Evolutionary conservation across 2,888 invertebrate species (phyloP).

Genomic region (Augiades crinisus): DNA sequence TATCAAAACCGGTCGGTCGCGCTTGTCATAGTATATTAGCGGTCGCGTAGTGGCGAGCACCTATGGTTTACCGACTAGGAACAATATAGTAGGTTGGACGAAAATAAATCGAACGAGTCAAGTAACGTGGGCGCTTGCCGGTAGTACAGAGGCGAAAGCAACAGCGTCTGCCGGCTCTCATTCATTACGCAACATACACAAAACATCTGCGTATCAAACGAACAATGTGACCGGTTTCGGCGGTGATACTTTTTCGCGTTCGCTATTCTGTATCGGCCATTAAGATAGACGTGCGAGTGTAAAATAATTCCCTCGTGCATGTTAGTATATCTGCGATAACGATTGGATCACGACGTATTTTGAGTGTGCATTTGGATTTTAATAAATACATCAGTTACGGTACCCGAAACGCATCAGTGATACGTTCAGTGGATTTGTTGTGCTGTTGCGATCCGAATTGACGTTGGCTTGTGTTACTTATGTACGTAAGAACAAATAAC

Average conservation of each 20-base stretch:
- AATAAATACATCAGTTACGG: background rate
- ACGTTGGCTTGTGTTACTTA: constrained; percentile 16
- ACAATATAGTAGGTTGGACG: constrained; percentile 39
- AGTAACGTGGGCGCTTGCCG: constrained; percentile 49
- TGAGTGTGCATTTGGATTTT: constrained; percentile 34
- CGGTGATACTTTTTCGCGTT: constrained; percentile 54
- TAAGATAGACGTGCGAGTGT: constrained; percentile 55
- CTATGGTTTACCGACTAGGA: constrained; percentile 42
- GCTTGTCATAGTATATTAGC: constrained; percentile 42
- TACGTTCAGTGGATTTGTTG: background rate
- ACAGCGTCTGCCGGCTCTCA: constrained; percentile 43
- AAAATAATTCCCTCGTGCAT: constrained; percentile 43
- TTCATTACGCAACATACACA: constrained; percentile 50
- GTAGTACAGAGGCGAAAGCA: constrained; percentile 56
- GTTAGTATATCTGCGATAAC: constrained; percentile 66
- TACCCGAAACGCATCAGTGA: background rate
- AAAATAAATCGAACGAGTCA: constrained; percentile 60
- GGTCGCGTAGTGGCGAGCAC: constrained; percentile 38
- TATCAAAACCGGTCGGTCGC: constrained; percentile 32
- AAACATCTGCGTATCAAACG: constrained; percentile 46
- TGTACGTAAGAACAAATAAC: constrained; percentile 17
- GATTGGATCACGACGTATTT: constrained; percentile 57
- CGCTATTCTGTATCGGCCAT: constrained; percentile 51
- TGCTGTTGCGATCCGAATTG: background rate
- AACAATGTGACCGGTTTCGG: constrained; percentile 58